phyloP scores from a whole-genome alignment of 2,888 invertebrate species.

The Drosophila mercatorum region DNA sequence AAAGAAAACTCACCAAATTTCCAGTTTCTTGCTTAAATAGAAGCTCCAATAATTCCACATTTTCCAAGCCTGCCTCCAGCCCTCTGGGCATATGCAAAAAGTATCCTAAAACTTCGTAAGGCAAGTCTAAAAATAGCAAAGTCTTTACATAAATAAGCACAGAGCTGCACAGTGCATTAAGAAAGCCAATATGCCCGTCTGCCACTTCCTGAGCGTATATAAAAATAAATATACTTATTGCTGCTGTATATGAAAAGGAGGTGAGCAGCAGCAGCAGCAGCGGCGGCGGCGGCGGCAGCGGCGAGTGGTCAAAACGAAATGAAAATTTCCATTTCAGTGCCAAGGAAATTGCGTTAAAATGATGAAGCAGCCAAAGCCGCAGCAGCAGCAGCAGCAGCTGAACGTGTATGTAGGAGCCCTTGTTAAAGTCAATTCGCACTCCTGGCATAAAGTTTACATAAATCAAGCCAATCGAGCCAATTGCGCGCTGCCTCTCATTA shows the following conservation, averaged over 20 bases:
- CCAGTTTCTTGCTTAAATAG: background rate
- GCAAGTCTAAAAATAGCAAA: background rate
- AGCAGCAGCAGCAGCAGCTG: background rate
- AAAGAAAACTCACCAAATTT: background rate
- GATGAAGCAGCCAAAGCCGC: conserved; percentile 53
- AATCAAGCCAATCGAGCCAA: conserved; percentile 43
- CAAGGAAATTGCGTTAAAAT: conserved; percentile 70
- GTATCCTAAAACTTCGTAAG: background rate
- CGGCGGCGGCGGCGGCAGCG: conserved; percentile 15
- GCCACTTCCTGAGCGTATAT: background rate
- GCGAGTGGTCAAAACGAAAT: conserved; percentile 49
- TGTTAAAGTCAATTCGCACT: conserved; percentile 1
- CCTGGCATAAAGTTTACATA: conserved; percentile 40
- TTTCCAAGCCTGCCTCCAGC: background rate
- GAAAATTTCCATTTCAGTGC: conserved; percentile 66
- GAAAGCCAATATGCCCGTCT: background rate
- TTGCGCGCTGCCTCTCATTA: conserved; percentile 22
- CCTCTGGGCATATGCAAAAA: background rate
- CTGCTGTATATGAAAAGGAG: conserved; percentile 1
- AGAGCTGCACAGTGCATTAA: background rate
- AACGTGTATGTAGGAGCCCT: conserved; percentile 7
- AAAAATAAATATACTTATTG: conserved; percentile 8
- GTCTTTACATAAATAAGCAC: background rate
- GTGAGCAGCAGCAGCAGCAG: conserved; percentile 7
- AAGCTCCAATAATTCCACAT: background rate